Evolutionary conservation across 2,888 invertebrate genomes (phyloP).

Genomic region (Pecten maximus): DNA sequence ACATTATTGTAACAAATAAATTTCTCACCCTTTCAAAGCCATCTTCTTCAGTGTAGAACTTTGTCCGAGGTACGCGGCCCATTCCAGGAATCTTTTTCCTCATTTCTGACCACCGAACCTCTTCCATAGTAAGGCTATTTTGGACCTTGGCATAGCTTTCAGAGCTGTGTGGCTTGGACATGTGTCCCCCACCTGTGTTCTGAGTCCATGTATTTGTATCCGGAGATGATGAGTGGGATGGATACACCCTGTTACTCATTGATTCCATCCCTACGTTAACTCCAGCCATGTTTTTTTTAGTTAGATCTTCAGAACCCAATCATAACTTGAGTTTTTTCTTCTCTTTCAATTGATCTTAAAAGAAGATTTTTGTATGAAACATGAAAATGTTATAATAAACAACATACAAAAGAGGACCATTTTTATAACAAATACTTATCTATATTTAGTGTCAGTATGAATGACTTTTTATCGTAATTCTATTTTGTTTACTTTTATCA

Average conservation of each 20-base stretch:
- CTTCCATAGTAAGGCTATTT: constrained; percentile 63
- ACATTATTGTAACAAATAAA: not conserved
- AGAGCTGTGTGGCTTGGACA: constrained; percentile 38
- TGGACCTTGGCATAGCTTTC: constrained; percentile 38
- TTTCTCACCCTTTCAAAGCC: constrained; percentile 45
- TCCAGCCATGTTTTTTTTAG: not conserved
- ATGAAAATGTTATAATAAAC: too few relatives aligned
- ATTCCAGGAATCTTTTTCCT: constrained; percentile 70
- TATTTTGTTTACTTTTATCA: too few relatives aligned
- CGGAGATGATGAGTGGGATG: constrained; percentile 22
- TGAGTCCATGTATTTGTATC: constrained; percentile 36
- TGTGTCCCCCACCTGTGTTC: constrained; percentile 18
- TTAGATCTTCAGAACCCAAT: not conserved
- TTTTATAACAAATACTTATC: too few relatives aligned
- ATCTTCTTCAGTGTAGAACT: constrained; percentile 42
- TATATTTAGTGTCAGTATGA: too few relatives aligned
- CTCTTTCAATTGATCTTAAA: not conserved
- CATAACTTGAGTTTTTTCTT: not conserved
- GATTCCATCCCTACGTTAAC: constrained; percentile 52
- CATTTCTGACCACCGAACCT: constrained; percentile 70
- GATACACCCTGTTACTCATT: constrained; percentile 55
- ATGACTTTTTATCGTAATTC: too few relatives aligned
- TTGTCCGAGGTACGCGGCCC: constrained; percentile 59
- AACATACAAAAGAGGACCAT: too few relatives aligned
- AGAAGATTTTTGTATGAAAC: too few relatives aligned